Evolutionary conservation across 2,888 invertebrate genomes (phyloP).

Genomic region (Sinhomidia bicolor): DNA sequence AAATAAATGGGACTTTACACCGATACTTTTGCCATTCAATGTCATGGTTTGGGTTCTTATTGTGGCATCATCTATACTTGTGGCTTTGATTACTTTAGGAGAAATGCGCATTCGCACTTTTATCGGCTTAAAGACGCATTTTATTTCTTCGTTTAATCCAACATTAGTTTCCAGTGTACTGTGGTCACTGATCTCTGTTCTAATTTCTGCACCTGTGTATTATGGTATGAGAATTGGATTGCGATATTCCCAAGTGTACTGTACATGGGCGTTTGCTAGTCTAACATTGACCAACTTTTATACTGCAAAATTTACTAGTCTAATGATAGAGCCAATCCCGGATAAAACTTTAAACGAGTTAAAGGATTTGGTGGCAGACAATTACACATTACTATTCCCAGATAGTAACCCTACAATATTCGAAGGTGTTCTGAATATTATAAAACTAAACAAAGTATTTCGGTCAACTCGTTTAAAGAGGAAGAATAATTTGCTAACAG

Average conservation of each 20-base stretch:
- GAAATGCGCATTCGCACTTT: not conserved
- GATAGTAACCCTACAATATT: not conserved
- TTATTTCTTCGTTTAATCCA: not conserved
- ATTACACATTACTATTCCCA: constrained; percentile 34
- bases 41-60: not conserved
- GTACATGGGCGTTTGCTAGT: constrained; percentile 7
- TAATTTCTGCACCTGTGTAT: constrained; percentile 4
- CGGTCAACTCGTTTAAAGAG: too few species aligned
- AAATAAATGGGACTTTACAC: constrained; percentile 22
- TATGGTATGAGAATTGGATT: not conserved
- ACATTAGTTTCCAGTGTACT: not conserved
- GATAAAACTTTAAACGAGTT: constrained; percentile 10
- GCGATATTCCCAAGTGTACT: not conserved
- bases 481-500: not conserved
- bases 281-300: constrained; percentile 29
- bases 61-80: not conserved
- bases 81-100: not conserved
- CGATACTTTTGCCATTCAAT: constrained; percentile 27
- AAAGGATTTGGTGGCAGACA: constrained; percentile 15
- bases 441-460: not conserved
- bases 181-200: constrained; percentile 11
- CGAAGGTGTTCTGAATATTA: not conserved
- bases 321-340: constrained; percentile 39
- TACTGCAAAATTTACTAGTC: constrained; percentile 32
- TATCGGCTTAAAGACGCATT: not conserved